Percentiles rank a stretch among this genome's conserved stretches.
Evolutionary conservation across 2,888 invertebrate species (phyloP).

Genomic region (Diloba caeruleocephala): DNA sequence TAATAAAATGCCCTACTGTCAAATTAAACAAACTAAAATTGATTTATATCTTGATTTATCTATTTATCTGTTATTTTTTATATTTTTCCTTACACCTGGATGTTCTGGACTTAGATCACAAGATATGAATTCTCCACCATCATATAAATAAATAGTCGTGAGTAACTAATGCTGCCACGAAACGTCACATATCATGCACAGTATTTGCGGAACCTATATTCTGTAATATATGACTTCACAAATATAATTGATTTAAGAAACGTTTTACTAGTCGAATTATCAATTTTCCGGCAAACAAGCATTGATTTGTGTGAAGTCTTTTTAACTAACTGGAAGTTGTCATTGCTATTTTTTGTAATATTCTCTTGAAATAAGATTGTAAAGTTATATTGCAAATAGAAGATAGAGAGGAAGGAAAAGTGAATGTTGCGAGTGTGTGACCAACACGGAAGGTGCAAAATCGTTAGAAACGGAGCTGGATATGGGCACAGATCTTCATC

Average conservation of each 20-base stretch:
- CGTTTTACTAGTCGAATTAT: neutral
- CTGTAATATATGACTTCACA: neutral
- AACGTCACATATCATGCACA: slow-evolving; percentile 26
- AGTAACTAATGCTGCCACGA: slow-evolving; percentile 24
- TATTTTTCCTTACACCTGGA: neutral
- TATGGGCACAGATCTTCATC: too few relatives aligned
- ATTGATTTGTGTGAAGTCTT: neutral
- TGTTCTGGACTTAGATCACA: neutral
- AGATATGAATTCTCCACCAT: neutral
- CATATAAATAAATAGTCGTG: slow-evolving; percentile 25
- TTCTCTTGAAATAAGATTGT: neutral
- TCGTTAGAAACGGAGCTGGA: too few relatives aligned
- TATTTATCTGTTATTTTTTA: slow-evolving; percentile 8
- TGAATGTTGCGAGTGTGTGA: too few relatives aligned
- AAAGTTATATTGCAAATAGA: too few relatives aligned
- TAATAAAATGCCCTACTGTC: slow-evolving; percentile 18
- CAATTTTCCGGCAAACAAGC: slow-evolving; percentile 2
- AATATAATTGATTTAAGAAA: neutral
- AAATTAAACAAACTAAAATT: slow-evolving; percentile 13
- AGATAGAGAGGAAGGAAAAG: too few relatives aligned
- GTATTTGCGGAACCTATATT: slow-evolving; percentile 12
- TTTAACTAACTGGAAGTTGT: neutral
- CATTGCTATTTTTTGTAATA: neutral
- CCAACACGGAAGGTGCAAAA: too few relatives aligned
- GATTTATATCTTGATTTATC: too few relatives aligned